Evolutionary conservation across 92 coral and sea anemone species (phyloP).

Genomic region (Virgularia gustaviana): DNA sequence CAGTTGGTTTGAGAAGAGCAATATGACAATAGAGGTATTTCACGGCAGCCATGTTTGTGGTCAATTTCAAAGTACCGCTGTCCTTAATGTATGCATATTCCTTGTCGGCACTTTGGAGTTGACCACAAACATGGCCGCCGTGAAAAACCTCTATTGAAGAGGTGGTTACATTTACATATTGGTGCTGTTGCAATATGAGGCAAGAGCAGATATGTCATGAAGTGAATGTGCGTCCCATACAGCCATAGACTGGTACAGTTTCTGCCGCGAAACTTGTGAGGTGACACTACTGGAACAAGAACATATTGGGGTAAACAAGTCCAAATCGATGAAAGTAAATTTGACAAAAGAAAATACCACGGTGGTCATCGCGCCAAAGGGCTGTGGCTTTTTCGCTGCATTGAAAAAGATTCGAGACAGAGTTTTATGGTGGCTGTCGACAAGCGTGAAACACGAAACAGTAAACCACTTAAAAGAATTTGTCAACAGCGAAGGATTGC

Average conservation of each 20-base stretch:
- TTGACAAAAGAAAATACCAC: slow-evolving; percentile 54
- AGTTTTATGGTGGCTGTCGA: slow-evolving; percentile 58
- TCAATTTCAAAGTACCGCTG: too few relatives aligned
- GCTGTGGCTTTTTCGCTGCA: slow-evolving; percentile 64
- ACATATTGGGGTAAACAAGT: too few relatives aligned
- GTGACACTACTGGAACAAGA: too few relatives aligned
- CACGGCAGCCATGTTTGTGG: too few relatives aligned
- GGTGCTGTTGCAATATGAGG: slow-evolving; percentile 30
- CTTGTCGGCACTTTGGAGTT: too few relatives aligned
- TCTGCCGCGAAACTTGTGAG: slow-evolving; percentile 55
- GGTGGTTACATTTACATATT: slow-evolving; percentile 28
- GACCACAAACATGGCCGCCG: too few relatives aligned
- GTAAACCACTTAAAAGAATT: slow-evolving; percentile 54
- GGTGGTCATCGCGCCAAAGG: slow-evolving; percentile 55
- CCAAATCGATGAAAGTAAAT: too few relatives aligned
- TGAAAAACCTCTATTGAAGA: too few relatives aligned
- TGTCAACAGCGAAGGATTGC: too few relatives aligned
- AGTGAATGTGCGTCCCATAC: slow-evolving; percentile 22
- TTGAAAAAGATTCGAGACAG: slow-evolving; percentile 45
- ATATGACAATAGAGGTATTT: slow-evolving; percentile 41
- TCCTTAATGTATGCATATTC: too few relatives aligned
- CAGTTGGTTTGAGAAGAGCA: too few relatives aligned
- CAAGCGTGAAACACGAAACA: slow-evolving; percentile 43
- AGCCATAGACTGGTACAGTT: slow-evolving; percentile 50
- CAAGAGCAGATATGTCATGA: slow-evolving; percentile 35